Conservation (phyloP, 2,888 invertebrate species). For the Griposia aprilina region DNA sequence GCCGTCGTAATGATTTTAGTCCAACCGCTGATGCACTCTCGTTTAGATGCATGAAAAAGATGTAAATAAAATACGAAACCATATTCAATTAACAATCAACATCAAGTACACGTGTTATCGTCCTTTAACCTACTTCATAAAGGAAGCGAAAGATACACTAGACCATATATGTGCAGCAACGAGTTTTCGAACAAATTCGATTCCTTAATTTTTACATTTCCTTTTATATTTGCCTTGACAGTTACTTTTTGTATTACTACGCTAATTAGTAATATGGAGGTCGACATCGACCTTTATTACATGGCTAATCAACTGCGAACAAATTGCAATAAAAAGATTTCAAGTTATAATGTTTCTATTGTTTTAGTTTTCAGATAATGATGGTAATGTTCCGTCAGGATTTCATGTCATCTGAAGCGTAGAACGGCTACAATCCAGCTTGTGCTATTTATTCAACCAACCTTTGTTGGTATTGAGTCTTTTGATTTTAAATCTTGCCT, state of each 20-base stretch:
- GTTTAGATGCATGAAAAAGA: neutral
- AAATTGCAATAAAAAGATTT: slow-evolving; percentile 68
- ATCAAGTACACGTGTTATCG: neutral
- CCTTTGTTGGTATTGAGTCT: neutral
- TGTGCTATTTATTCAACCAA: neutral
- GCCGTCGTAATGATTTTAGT: neutral
- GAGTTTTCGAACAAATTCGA: slow-evolving; percentile 55
- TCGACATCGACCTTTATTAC: slow-evolving; percentile 82
- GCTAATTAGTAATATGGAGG: slow-evolving; percentile 79
- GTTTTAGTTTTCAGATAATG: slow-evolving; percentile 42
- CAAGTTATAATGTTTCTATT: slow-evolving; percentile 44
- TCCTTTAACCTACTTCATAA: slow-evolving; percentile 24
- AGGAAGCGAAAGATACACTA: slow-evolving; percentile 52
- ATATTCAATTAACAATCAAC: neutral
- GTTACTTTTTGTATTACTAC: slow-evolving; percentile 77
- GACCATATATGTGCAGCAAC: slow-evolving; percentile 37
- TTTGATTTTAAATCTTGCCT: neutral
- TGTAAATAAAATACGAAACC: neutral
- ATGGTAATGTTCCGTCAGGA: neutral
- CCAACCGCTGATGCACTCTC: neutral
- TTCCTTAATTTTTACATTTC: slow-evolving; percentile 72
- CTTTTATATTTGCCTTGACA: slow-evolving; percentile 81
- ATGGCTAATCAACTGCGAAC: slow-evolving; percentile 86
- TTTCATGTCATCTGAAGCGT: slow-evolving; percentile 27
- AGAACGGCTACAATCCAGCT: neutral